phyloP scores from a whole-genome alignment of 2,113 vertebrate genomes.

The Cynocephalus volans region DNA sequence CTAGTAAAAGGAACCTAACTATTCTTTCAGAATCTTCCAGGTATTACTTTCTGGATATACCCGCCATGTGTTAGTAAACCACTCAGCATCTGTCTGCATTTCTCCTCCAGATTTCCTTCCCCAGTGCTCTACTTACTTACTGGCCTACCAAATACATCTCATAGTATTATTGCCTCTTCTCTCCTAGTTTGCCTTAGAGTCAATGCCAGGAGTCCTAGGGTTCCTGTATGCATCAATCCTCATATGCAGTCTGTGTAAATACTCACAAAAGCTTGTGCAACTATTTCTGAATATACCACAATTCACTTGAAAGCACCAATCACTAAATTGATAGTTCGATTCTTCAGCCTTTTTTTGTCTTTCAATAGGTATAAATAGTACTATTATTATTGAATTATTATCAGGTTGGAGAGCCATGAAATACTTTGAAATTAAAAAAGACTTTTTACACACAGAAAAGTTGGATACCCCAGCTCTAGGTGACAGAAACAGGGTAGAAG shows the following conservation, averaged over 20 bases:
- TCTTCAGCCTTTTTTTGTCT: slow-evolving; percentile 10
- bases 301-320: background rate
- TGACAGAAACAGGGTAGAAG: background rate
- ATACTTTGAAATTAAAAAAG: background rate
- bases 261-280: background rate
- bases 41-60: background rate
- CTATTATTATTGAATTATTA: background rate
- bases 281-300: background rate
- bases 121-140: background rate
- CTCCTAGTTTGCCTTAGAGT: background rate
- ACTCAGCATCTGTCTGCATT: background rate
- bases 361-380: background rate
- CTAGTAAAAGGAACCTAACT: background rate
- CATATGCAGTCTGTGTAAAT: background rate
- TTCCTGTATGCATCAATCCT: background rate
- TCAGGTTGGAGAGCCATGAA: background rate
- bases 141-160: background rate
- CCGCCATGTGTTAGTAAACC: background rate
- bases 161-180: background rate
- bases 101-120: background rate
- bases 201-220: background rate
- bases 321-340: background rate
- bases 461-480: background rate
- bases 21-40: background rate
- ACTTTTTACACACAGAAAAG: background rate